Evolutionary conservation across 2,797 vertebrate genomes (phyloP), one percentile per base, ranked within the genome.

Genomic region (Poeciliopsis paucimaculata): DNA sequence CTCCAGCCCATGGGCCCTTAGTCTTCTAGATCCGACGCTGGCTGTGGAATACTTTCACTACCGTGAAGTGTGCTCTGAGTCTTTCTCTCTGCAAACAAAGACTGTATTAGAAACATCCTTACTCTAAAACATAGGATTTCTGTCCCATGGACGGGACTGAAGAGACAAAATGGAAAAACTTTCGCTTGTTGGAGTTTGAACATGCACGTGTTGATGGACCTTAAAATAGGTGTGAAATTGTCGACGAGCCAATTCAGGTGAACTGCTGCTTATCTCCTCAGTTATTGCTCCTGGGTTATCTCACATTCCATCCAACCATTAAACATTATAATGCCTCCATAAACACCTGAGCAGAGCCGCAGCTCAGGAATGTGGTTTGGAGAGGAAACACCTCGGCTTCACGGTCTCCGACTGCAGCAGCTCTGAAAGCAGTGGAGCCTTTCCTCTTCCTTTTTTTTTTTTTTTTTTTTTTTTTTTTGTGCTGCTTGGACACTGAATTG

Each of bases 271-370:
- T 75, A 80, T 80, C 23, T 53, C 41, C 51, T 28, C 0, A n/a
- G 28, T 28, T 80, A 31, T 45, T 41, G 53, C 53, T 75, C 28
- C 43, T 23, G 55, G n/a, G 12, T 47, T 76, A 75, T 80, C 78
- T 2, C 78, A 57, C 78, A 71, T 80, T 76, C 78, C 73, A 55
- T 46, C 47, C 53, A 5, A 71, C 51, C 51, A 39, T 81, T 72
- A 73, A 81, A 77, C 55, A 13, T 12, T n/a, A 28, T 72, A 31
- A 74, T 15, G 0, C 16, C 11, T 4, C 34, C 47, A 41, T 70
- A 70, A 53, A 77, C 47, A 70, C 28, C 23, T n/a, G 34, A 57
- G 16, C 73, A 55, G 39, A 64, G 36, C 43, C 28, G 34, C 5
- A 34, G 31, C 57, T 41, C 68, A 80, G 36, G 51, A 72, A 7